These are phyloP conservation scores for Dendrolimus punctatus DNA, from an alignment of 1,140 invertebrate genomes.

Conservation along the genomic window DNA sequence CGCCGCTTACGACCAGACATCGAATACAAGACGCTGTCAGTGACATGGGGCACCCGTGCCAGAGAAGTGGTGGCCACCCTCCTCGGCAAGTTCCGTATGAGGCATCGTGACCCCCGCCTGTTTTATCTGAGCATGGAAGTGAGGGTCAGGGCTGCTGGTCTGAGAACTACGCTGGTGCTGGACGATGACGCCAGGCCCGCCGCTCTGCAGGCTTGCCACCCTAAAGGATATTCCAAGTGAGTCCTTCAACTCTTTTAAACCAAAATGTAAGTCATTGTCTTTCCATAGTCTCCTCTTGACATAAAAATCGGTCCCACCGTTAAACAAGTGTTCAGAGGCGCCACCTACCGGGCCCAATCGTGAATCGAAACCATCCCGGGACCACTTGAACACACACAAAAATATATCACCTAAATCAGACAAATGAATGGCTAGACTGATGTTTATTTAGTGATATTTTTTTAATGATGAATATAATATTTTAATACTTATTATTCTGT, in stretches of 20 bases:
- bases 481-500: too few species aligned
- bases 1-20: constrained; percentile 91
- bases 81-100: constrained; percentile 92
- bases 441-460: too few species aligned
- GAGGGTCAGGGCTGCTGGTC: constrained; percentile 84
- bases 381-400: too few species aligned
- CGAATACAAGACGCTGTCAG: constrained; percentile 93
- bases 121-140: constrained; percentile 96
- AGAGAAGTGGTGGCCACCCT: constrained; percentile 88
- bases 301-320: too few species aligned
- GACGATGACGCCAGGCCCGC: constrained; percentile 92
- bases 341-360: too few species aligned
- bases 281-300: too few species aligned
- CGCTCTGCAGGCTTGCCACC: constrained; percentile 91
- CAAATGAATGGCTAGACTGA: too few species aligned
- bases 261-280: too few species aligned
- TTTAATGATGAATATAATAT: too few species aligned
- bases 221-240: constrained; percentile 91
- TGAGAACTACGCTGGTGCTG: constrained; percentile 85
- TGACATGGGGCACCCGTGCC: constrained; percentile 88
- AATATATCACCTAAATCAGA: too few species aligned
- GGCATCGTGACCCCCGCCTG: constrained; percentile 91
- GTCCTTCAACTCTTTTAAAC: constrained; percentile 14
- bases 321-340: too few species aligned
- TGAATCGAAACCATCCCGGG: too few species aligned